phyloP scores from a whole-genome alignment of 1,140 invertebrate genomes.

The Hylaeus anthracinus region DNA sequence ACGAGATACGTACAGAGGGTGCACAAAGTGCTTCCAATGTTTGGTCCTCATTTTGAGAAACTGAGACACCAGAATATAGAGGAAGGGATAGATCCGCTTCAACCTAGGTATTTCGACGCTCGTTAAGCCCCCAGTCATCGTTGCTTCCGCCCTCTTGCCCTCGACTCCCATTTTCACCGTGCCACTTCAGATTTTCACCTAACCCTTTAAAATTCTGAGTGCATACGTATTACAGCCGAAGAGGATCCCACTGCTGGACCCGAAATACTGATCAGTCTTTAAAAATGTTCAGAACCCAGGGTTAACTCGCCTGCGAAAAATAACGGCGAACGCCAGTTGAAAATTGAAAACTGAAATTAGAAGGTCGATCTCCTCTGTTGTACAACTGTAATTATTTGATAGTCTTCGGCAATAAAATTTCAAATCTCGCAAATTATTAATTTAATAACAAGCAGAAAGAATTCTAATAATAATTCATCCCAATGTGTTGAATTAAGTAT shows the following conservation, averaged over 20 bases:
- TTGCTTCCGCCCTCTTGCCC: slow-evolving; percentile 12
- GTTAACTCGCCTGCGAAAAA: not conserved
- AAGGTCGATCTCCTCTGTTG: too few species aligned
- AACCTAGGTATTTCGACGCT: not conserved
- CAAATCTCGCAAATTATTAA: too few species aligned
- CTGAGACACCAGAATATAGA: not conserved
- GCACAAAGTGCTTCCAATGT: not conserved
- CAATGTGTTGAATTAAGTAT: too few species aligned
- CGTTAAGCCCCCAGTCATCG: slow-evolving; percentile 17
- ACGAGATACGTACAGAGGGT: too few species aligned
- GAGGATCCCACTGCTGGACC: not conserved
- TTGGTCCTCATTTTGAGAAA: too few species aligned
- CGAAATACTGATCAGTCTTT: not conserved
- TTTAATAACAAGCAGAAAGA: too few species aligned
- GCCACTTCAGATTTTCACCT: slow-evolving; percentile 20
- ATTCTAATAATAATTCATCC: too few species aligned
- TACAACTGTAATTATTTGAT: too few species aligned
- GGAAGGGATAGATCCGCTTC: slow-evolving; percentile 8
- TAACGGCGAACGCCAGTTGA: too few species aligned
- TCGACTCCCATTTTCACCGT: slow-evolving; percentile 1
- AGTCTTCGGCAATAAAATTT: too few species aligned
- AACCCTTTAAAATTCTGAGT: not conserved
- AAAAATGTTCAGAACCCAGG: not conserved
- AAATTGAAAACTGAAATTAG: not conserved
- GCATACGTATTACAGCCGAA: not conserved